Evolutionary conservation across 1,140 invertebrate species (phyloP).

Genomic region (Rhopalosiphum padi): DNA sequence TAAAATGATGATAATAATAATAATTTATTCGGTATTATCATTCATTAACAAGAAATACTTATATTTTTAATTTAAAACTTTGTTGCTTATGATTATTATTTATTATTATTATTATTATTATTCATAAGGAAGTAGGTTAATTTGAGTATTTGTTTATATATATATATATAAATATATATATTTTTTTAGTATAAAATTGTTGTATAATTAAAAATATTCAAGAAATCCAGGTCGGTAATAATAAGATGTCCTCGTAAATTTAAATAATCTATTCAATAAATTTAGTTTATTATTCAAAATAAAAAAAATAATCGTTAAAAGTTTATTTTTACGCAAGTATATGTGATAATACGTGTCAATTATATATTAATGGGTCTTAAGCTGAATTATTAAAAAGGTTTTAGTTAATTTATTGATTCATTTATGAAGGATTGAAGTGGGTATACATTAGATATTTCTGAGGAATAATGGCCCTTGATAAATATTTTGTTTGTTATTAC

Average conservation of each 20-base stretch:
- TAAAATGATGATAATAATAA: too few species aligned
- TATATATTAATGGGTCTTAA: neutral
- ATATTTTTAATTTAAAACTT: neutral
- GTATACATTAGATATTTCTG: neutral
- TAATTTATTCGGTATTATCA: too few species aligned
- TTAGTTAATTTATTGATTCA: neutral
- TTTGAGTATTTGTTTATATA: neutral
- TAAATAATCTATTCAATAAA: neutral
- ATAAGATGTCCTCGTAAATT: neutral
- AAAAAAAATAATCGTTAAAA: neutral
- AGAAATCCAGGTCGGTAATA: neutral
- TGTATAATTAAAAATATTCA: neutral
- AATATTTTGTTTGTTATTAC: constrained; percentile 3
- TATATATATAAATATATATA: neutral
- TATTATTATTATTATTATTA: too few species aligned
- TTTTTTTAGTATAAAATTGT: neutral
- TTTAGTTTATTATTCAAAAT: neutral
- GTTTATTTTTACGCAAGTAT: neutral
- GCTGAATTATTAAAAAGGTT: neutral
- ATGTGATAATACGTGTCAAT: neutral
- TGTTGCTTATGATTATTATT: neutral
- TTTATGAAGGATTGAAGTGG: neutral
- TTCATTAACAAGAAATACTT: neutral
- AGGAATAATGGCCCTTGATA: neutral
- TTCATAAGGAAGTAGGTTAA: neutral